phyloP scores from a whole-genome alignment of 2,888 invertebrate species.

The Rotaria magnacalcarata region DNA sequence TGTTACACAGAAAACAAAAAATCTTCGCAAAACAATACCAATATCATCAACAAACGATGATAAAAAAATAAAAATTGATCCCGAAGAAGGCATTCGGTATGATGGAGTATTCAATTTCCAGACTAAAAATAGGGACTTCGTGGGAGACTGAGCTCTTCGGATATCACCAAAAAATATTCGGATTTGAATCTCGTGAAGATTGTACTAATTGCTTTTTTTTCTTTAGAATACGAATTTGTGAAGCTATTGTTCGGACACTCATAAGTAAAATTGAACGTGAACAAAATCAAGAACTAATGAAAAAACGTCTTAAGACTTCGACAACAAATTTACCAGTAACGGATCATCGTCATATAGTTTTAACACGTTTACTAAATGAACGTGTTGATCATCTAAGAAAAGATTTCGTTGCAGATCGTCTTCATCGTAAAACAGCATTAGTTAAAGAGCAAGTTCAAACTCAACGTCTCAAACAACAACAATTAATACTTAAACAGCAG shows the following conservation, averaged over 20 bases:
- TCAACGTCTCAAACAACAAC: slow-evolving; percentile 8
- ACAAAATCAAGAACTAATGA: slow-evolving; percentile 8
- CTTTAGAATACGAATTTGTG: background rate
- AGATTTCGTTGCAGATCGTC: background rate
- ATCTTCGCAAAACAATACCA: background rate
- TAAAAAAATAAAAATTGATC: background rate
- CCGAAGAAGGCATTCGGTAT: background rate
- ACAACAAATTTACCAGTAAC: background rate
- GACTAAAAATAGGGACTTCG: too few relatives aligned
- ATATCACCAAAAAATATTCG: too few relatives aligned
- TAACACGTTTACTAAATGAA: slow-evolving; percentile 22
- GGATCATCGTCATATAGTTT: background rate
- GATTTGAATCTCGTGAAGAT: too few relatives aligned
- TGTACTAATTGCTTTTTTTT: background rate
- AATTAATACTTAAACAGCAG: background rate
- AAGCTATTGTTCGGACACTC: background rate
- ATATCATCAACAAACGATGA: background rate
- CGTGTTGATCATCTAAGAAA: slow-evolving; percentile 21
- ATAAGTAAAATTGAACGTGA: background rate
- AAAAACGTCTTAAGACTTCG: background rate
- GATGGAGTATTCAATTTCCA: too few relatives aligned
- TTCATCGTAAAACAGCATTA: background rate
- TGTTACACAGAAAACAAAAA: background rate
- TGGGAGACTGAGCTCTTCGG: too few relatives aligned
- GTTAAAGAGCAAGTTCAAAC: slow-evolving; percentile 20